Base-by-base conservation (phyloP, 2,113 vertebrate species). In the Cynopterus brachyotis region DNA sequence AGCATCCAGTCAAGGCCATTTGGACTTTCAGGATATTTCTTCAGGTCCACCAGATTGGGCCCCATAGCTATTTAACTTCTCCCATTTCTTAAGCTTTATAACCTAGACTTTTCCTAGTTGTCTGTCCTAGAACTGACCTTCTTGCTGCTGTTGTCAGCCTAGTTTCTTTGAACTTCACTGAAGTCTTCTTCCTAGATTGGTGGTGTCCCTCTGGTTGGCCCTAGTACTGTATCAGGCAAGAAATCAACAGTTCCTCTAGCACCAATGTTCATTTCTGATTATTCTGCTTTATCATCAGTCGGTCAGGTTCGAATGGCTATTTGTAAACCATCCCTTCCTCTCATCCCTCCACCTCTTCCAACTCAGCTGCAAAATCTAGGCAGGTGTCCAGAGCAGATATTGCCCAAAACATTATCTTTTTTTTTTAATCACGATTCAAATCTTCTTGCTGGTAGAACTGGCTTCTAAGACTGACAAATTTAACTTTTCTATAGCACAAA, bases 401-500 rank as follows among this genome's bases (percentile, higher is more conserved):
- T 37, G 24, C n/a, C 4, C 26, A 73, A 40, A 35, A 47, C 15
- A 24, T 60, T 57, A 62, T 32, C 0, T 16, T 26, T 45, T 53
- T 60, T 26, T 59, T 16, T 0, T 26, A 69, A 80, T 92, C 35
- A 70, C 6, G 67, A 28, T 28, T 40, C 5, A 79, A 42, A 45
- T n/a, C 12, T 32, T 69, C 70, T 94, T 80, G 17, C 73, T 95
- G 47, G 40, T 89, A 11, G 62, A 86, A 84, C 50, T 89, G 47
- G 64, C 16, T 96, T 92, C 76, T 96, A 45, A 96, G 73, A 87
- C 60, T 94, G 95, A 92, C 40, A 96, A 90, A 87, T 92, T 96
- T 78, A 88, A 93, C 85, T 96, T 95, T 89, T 67, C 76, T 94
- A 95, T 92, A 95, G n/a, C 40, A 78, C 85, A 91, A 57, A 11